Evolutionary conservation across 2,888 invertebrate species (phyloP), one percentile per base, ranked within the genome.

Genomic region (Alviniconcha strummeri): DNA sequence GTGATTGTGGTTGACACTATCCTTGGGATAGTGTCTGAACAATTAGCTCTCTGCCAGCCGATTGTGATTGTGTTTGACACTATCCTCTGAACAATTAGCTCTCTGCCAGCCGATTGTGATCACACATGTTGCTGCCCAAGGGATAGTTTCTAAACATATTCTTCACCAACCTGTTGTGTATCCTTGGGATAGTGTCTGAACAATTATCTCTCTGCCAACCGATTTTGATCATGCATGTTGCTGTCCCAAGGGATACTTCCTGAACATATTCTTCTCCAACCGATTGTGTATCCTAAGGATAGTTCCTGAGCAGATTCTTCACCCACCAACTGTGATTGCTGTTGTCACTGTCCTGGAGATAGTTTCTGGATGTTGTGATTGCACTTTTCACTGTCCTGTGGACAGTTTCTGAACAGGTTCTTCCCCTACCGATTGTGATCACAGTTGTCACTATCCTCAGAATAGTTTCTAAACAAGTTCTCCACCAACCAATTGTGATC

Each of bases 11-110:
- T 54, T 69, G 52, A 0, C 72, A 0, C 52, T n/a, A 36, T n/a
- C 9, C 9, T 71, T 9, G 19, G n/a, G 5, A 7, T 19, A 11
- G n/a, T 15, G 19, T n/a, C 9, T n/a, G 11, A n/a, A 8, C n/a
- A n/a, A 6, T 8, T 11, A 89, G 81, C 88, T 88, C 72, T 88
- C 89, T 7, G 88, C 88, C 52, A 87, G 88, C 72, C 84, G 89
- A 19, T 84, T 88, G 75, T 89, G 81, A 86, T 67, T 15, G 7
- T 13, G 36, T 67, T 54, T 67, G 52, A 0, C 72, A 3, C 52
- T n/a, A 19, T n/a, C 8, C 8, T n/a, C 8, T n/a, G 9, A 17
- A 5, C n/a, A n/a, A 17, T 7, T 9, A 64, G 9, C 15, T 64
- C 2, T 13, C 4, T 64, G 64, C 11, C 64, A 15, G 64, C 11